These are phyloP conservation scores for Ceriagrion tenellum DNA, from an alignment of 2,888 invertebrate genomes.

Conservation along the genomic window DNA sequence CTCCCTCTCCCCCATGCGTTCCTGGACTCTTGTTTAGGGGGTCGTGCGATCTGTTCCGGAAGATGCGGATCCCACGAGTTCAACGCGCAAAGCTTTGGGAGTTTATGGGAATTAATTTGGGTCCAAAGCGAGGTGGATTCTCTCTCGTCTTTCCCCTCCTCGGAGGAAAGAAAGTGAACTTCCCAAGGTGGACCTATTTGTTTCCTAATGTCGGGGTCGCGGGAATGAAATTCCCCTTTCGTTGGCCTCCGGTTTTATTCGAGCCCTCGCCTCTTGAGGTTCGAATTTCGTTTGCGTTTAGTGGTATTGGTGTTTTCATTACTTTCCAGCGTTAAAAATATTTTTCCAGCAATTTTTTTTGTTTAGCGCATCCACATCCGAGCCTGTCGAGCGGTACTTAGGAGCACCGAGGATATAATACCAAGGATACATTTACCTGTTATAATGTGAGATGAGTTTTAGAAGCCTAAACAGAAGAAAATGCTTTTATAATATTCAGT, in stretches of 20 bases:
- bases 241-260: neutral
- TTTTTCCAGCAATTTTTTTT: too few species aligned
- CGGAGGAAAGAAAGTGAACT: neutral
- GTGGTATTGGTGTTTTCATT: neutral
- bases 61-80: neutral
- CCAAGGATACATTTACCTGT: too few species aligned
- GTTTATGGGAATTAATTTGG: conserved; percentile 8
- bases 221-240: neutral
- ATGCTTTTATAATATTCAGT: too few species aligned
- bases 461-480: too few species aligned
- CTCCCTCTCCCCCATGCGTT: neutral
- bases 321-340: too few species aligned
- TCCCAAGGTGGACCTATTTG: neutral
- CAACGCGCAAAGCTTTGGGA: neutral
- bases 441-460: too few species aligned
- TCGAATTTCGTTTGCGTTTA: neutral
- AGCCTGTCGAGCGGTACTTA: too few species aligned
- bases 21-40: neutral
- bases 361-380: too few species aligned
- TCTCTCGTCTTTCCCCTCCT: neutral
- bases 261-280: neutral
- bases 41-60: neutral
- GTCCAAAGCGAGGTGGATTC: neutral
- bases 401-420: too few species aligned
- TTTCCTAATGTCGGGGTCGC: neutral